Conservation (phyloP, 2,888 invertebrate species). For the Lepetodrilus schrolli region DNA sequence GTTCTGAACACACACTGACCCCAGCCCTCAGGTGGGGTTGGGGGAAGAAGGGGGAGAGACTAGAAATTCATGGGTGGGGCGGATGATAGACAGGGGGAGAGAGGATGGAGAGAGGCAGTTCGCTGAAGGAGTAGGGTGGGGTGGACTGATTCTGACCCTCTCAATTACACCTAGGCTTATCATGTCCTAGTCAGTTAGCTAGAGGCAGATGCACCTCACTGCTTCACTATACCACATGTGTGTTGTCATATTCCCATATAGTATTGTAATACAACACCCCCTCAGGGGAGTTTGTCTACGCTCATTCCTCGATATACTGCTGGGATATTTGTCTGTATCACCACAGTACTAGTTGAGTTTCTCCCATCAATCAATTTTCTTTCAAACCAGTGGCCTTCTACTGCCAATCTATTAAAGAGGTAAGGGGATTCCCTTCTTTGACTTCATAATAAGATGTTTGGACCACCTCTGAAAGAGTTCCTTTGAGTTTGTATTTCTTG, state of each 20-base stretch:
- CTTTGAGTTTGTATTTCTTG: neutral
- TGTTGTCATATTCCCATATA: constrained; percentile 23
- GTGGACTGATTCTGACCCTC: neutral
- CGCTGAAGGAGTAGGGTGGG: neutral
- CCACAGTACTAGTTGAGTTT: neutral
- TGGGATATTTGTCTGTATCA: neutral
- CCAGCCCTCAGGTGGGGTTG: neutral
- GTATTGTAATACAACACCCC: constrained; percentile 17
- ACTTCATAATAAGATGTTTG: neutral
- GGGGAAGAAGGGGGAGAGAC: neutral
- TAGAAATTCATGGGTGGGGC: neutral
- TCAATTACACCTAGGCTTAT: constrained; percentile 7
- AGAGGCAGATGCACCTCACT: neutral
- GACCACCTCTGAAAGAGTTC: neutral
- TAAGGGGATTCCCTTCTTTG: neutral
- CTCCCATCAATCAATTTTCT: neutral
- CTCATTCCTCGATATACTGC: constrained; percentile 1
- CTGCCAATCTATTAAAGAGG: neutral
- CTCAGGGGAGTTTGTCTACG: neutral
- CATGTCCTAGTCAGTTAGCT: neutral
- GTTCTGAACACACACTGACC: neutral
- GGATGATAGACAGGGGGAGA: neutral
- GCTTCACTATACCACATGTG: neutral
- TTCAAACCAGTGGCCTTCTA: neutral
- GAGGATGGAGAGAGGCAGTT: neutral